A percentile compares a stretch with the other conserved stretches of the same genome.
Evolutionary conservation across 2,113 vertebrate species (phyloP).

Genomic region (Etia nguti): DNA sequence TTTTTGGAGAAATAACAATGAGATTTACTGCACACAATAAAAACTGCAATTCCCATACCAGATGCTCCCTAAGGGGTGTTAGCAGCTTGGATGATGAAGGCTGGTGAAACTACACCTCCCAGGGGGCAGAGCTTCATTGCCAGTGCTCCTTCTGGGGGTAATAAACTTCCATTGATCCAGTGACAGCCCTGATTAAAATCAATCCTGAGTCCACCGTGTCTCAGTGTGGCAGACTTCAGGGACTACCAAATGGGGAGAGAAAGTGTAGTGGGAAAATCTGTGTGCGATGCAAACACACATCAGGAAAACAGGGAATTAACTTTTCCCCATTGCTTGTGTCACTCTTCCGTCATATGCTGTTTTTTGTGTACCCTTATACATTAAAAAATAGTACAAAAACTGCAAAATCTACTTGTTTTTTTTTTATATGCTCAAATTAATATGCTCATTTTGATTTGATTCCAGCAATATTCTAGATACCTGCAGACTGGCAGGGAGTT

Average conservation of each 20-base stretch:
- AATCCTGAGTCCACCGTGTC: slow-evolving; percentile 50
- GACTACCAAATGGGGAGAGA: slow-evolving; percentile 16
- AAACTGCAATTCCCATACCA: slow-evolving; percentile 50
- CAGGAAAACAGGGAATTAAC: slow-evolving; percentile 15
- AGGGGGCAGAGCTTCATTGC: slow-evolving; percentile 59
- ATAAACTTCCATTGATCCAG: slow-evolving; percentile 70
- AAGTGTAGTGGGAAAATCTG: not conserved
- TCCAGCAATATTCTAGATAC: not conserved
- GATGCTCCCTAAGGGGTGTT: slow-evolving; percentile 49
- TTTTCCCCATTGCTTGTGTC: not conserved
- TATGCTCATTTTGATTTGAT: not conserved
- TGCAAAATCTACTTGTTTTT: not conserved
- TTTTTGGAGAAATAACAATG: slow-evolving; percentile 51
- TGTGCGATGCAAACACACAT: not conserved
- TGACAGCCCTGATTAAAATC: slow-evolving; percentile 72
- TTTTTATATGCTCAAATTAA: not conserved
- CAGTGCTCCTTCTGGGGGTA: slow-evolving; percentile 63
- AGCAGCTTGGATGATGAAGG: slow-evolving; percentile 43
- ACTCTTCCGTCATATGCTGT: not conserved
- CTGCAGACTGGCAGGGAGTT: not conserved
- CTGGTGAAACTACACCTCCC: slow-evolving; percentile 62
- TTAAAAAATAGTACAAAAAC: not conserved
- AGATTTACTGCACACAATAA: slow-evolving; percentile 51
- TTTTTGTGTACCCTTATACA: not conserved
- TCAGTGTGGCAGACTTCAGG: slow-evolving; percentile 35